Evolutionary conservation across 1,140 invertebrate species (phyloP).

Genomic region (Ephestia elutella): DNA sequence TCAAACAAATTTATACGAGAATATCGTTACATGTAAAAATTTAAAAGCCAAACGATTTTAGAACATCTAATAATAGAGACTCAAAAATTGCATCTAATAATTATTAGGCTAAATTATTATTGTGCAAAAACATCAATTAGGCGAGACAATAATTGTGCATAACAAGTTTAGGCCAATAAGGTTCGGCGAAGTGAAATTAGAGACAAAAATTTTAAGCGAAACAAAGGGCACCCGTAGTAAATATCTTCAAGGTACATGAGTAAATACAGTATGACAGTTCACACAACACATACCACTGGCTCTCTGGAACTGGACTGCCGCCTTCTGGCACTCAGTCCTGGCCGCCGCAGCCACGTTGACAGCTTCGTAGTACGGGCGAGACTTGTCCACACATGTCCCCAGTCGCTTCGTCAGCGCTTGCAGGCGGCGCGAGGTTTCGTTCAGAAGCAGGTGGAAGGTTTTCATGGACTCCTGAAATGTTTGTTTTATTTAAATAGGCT

Average conservation of each 20-base stretch:
- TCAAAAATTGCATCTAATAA: no score
- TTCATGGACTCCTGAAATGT: constrained; percentile 84
- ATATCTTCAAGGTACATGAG: background rate
- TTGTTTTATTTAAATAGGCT: background rate
- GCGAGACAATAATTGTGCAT: no score
- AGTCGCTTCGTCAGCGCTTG: constrained; percentile 84
- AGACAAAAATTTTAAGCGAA: no score
- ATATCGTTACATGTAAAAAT: no score
- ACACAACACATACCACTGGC: constrained; percentile 87
- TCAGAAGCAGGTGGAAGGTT: constrained; percentile 85
- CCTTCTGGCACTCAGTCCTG: constrained; percentile 89
- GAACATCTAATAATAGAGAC: no score
- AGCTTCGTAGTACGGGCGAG: constrained; percentile 91
- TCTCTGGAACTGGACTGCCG: constrained; percentile 93
- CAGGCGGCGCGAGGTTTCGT: constrained; percentile 84
- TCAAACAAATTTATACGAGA: no score
- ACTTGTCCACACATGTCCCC: constrained; percentile 86
- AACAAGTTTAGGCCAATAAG: no score
- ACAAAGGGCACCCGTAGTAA: no score
- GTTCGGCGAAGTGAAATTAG: no score
- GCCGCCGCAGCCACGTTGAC: constrained; percentile 77
- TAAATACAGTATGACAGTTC: background rate
- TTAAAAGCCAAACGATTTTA: no score
- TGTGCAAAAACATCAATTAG: no score
- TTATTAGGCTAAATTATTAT: no score